Conservation (phyloP, 2,888 invertebrate genomes). For the Sphaerophoria rueppellii region DNA sequence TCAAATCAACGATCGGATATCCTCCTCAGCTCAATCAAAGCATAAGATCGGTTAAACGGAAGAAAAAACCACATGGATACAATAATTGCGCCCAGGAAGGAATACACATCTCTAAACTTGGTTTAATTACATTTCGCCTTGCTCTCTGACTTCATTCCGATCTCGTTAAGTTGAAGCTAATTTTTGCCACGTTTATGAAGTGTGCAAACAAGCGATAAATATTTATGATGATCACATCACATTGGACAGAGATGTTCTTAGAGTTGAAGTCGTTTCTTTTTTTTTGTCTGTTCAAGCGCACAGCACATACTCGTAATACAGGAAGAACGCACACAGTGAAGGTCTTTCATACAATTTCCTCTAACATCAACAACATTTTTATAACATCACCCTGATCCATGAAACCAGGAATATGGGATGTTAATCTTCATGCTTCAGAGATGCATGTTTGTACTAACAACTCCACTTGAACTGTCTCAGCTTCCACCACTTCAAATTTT, state of each 20-base stretch:
- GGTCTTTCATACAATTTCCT: constrained; percentile 63
- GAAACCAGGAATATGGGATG: constrained; percentile 49
- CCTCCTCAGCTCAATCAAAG: no score
- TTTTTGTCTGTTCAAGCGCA: constrained; percentile 12
- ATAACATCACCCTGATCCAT: not conserved
- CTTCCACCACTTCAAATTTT: constrained; percentile 3
- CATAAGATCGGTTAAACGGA: no score
- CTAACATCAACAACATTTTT: constrained; percentile 12
- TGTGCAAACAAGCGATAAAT: constrained; percentile 73
- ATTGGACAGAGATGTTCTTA: constrained; percentile 40
- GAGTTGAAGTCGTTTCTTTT: not conserved
- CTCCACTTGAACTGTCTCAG: not conserved
- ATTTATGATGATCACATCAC: constrained; percentile 70
- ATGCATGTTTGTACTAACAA: constrained; percentile 53
- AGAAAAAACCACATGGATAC: no score
- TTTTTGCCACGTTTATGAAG: constrained; percentile 69
- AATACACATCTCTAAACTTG: no score
- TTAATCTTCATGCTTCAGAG: constrained; percentile 71
- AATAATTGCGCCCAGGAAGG: no score
- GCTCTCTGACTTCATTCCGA: constrained; percentile 15
- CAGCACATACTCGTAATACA: not conserved
- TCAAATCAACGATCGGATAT: no score
- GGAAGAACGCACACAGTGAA: constrained; percentile 57
- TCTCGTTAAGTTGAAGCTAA: constrained; percentile 59
- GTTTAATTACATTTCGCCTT: no score